Conservation (phyloP, 1,140 invertebrate species). For the Bombus soroeensis region DNA sequence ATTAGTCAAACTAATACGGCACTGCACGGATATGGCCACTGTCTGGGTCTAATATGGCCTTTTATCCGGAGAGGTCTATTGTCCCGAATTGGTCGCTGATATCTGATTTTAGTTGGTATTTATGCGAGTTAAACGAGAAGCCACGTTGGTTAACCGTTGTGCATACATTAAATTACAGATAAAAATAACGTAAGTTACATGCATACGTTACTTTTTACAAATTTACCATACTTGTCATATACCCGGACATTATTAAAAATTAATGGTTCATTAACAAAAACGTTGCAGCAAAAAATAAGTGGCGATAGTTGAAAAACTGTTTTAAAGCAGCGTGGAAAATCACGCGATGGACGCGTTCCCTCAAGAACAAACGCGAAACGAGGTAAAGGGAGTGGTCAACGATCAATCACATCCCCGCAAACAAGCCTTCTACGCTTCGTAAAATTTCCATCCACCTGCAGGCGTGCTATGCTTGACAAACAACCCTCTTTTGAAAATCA, state of each 20-base stretch:
- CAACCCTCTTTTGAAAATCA: not conserved
- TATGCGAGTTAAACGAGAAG: not conserved
- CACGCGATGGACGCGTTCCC: not conserved
- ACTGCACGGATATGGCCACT: not conserved
- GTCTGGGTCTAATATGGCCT: not conserved
- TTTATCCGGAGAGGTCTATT: not conserved
- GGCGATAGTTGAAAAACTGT: not conserved
- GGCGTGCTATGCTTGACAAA: slow-evolving; percentile 3
- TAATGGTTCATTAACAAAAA: not conserved
- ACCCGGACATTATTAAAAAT: no score
- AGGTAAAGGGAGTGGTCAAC: not conserved
- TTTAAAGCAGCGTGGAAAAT: not conserved
- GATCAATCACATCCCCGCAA: slow-evolving; percentile 1
- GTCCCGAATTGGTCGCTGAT: not conserved
- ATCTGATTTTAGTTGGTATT: not conserved
- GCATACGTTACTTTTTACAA: no score
- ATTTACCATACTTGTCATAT: no score
- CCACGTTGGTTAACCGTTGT: not conserved
- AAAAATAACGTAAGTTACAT: no score
- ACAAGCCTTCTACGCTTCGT: not conserved
- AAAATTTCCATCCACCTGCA: slow-evolving; percentile 24
- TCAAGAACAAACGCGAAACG: not conserved
- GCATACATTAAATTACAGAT: no score
- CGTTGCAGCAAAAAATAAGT: not conserved
- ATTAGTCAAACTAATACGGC: not conserved